Percentiles rank a stretch among this genome's conserved stretches.
Conservation (phyloP, 2,113 vertebrate species). For the Scomber japonicus region DNA sequence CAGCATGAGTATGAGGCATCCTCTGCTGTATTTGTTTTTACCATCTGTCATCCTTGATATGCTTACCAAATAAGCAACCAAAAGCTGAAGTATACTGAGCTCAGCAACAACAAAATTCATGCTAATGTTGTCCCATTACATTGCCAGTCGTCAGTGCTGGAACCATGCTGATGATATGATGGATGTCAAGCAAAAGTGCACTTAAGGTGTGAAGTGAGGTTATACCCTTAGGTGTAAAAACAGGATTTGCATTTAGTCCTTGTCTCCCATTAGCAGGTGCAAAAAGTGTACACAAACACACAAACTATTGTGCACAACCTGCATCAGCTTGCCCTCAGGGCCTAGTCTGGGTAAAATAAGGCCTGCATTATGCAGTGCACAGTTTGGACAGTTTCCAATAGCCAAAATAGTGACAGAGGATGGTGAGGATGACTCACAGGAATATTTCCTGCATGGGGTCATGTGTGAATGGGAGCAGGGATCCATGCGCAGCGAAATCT, state of each 20-base stretch:
- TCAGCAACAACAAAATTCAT: slow-evolving; percentile 26
- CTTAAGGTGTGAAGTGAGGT: slow-evolving; percentile 80
- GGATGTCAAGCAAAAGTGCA: slow-evolving; percentile 82
- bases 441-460: not conserved
- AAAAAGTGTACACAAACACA: slow-evolving; percentile 47
- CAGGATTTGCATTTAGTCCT: slow-evolving; percentile 64
- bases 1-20: not conserved
- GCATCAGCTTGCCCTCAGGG: slow-evolving; percentile 56
- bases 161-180: slow-evolving; percentile 49
- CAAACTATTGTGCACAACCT: slow-evolving; percentile 62
- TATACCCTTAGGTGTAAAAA: slow-evolving; percentile 71
- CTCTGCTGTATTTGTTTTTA: not conserved
- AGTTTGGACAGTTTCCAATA: slow-evolving; percentile 32
- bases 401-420: slow-evolving; percentile 16
- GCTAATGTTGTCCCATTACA: slow-evolving; percentile 26
- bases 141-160: slow-evolving; percentile 26
- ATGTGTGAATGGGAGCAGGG: too few relatives aligned
- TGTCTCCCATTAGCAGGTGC: slow-evolving; percentile 32
- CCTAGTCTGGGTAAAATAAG: slow-evolving; percentile 51
- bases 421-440: slow-evolving; percentile 26
- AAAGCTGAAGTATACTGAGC: not conserved
- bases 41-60: slow-evolving; percentile 4
- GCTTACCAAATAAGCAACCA: slow-evolving; percentile 8
- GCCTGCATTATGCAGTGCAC: slow-evolving; percentile 23
- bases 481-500: too few relatives aligned